Base-by-base conservation (phyloP, 2,888 invertebrate genomes). In the Drosophila nr. perissopoda region DNA sequence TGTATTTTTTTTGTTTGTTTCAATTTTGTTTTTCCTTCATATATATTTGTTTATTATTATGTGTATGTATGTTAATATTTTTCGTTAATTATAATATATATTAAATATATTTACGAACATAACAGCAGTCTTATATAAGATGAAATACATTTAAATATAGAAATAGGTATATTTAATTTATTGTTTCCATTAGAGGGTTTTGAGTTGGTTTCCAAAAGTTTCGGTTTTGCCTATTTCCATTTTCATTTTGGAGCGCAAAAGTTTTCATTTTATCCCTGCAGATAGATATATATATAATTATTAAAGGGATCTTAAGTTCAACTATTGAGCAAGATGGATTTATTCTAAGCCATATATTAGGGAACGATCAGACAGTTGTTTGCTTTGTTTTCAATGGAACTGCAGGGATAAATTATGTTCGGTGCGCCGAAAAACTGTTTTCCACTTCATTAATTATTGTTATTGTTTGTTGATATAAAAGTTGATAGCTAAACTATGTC, bases 81-180 rank as follows among this genome's bases (percentile, higher is more conserved):
- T 87, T 80, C 68, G 84, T 89, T 87, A 91, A 90, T 90, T 83
- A 82, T 85, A 89, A 79, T 90, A 90, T 92, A 90, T 91, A 89
- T 90, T 87, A 84, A 83, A 87, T 91, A 91, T 91, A 91, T 91
- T 91, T 92, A 92, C 91, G 92, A 92, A 92, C 92, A 92, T 92
- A 92, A 92, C 92, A 92, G 92, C 93, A 92, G 92, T 92, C 93
- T 92, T 92, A 92, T 93, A 90, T 91, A 92, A 91, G 91, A 92
- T 92, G 91, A 92, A 91, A 91, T 91, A 88, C 90, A 81, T 78
- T 78, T 69, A 83, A 75, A 75, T 80, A 82, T 82, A 80, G 80
- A 83, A 84, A 81, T 80, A 83, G 70, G 68, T 81, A 88, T 83
- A 76, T 80, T 81, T 77, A 78, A 73, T 78, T 87, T 89, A 85